These are phyloP conservation scores for Guaruba guarouba DNA, from an alignment of 2,113 vertebrate species.

Conservation along the genomic window DNA sequence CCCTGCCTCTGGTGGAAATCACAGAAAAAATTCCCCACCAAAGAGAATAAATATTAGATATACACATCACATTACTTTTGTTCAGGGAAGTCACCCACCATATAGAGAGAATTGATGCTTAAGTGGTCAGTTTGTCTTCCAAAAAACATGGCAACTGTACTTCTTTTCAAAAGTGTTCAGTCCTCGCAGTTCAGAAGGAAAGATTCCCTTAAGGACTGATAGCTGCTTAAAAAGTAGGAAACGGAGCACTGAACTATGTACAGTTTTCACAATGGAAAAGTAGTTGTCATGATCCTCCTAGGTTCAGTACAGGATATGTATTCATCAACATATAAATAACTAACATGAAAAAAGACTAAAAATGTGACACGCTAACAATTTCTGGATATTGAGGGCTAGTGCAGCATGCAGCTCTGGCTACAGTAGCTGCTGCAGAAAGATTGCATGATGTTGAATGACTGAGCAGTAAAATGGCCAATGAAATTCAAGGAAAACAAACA, in stretches of 20 bases:
- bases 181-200: not conserved
- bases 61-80: not conserved
- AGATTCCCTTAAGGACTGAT: not conserved
- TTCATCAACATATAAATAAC: not conserved
- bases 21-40: not conserved
- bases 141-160: not conserved
- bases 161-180: not conserved
- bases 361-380: not conserved
- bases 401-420: not conserved
- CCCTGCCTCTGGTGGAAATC: not conserved
- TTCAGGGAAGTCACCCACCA: not conserved
- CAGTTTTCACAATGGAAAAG: not conserved
- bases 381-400: not conserved
- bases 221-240: not conserved
- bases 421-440: not conserved
- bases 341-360: not conserved
- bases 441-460: fast-evolving
- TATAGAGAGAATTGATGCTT: not conserved
- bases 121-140: not conserved
- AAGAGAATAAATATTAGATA: not conserved
- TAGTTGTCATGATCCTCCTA: not conserved
- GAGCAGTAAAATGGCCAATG: not conserved
- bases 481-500: not conserved
- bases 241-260: not conserved
- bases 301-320: not conserved